phyloP scores from a whole-genome alignment of 2,888 invertebrate genomes.

The Kuschelorhynchus macadamiae region DNA sequence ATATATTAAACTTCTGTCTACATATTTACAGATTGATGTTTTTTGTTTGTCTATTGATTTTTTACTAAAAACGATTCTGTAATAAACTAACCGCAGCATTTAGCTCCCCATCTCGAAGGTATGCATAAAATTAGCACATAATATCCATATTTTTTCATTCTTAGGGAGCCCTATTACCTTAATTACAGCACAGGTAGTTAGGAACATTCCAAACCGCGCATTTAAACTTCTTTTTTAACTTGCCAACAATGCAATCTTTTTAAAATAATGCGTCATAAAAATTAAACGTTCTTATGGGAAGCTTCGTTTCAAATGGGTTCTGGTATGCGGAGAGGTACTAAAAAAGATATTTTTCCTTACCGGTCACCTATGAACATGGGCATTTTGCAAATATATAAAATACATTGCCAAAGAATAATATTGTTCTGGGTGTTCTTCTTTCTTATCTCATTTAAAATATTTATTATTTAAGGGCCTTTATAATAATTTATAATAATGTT shows the following conservation, averaged over 20 bases:
- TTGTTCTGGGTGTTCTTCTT: too few relatives aligned
- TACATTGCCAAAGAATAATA: too few relatives aligned
- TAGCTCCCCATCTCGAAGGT: conserved; percentile 10
- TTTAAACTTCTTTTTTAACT: conserved; percentile 27
- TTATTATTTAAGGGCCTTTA: too few relatives aligned
- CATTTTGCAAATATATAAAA: too few relatives aligned
- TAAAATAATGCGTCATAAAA: conserved; percentile 37
- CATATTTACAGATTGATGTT: too few relatives aligned
- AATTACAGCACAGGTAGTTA: conserved; percentile 39
- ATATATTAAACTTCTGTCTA: too few relatives aligned
- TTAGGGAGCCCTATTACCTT: conserved; percentile 29
- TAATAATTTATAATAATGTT: too few relatives aligned
- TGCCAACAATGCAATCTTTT: conserved; percentile 30
- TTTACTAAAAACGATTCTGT: too few relatives aligned
- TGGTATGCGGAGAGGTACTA: neutral
- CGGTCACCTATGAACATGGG: too few relatives aligned
- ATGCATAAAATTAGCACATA: conserved; percentile 42
- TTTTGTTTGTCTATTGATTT: too few relatives aligned
- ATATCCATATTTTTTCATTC: conserved; percentile 42
- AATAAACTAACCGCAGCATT: too few relatives aligned
- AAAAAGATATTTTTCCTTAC: neutral
- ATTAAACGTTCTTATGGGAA: conserved; percentile 41
- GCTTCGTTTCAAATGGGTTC: conserved; percentile 7
- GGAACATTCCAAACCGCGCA: conserved; percentile 24
- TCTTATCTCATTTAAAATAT: too few relatives aligned